Evolutionary conservation across 2,113 vertebrate genomes (phyloP), one percentile per base, ranked within the genome.

Genomic region (Phalacrocorax carbo): DNA sequence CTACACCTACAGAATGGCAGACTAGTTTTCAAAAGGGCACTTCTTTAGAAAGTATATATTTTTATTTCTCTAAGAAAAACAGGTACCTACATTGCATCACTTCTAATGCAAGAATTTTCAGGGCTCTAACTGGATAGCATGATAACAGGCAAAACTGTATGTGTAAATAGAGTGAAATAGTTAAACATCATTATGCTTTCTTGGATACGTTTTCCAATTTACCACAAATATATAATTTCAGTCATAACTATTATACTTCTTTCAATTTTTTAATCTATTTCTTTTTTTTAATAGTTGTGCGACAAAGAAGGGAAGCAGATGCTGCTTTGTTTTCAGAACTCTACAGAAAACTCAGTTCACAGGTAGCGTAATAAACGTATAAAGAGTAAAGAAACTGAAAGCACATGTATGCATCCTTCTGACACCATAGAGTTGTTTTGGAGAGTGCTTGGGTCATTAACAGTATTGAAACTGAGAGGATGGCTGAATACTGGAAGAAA

Each of bases 291-390:
- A 76, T 80, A 99, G 99, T 99, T 98, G 97, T 98, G 68, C 99
- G 99, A 83, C 99, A 99, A 96, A 98, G 99, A 89, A 98, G 99
- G 88, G 99, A 99, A 93, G 98, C 98, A 18, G 99, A 99, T 16
- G 99, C 99, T 26, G 99, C 99, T 32, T 94, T 99, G 73, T 99
- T 99, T 95, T 99, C 99, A 5, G 99, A 99, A 80, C 98, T 99
- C 71, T 99, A 99, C 94, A 97, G 99, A 93, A 99, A 99, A 93
- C 99, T 99, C 5, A 98, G 99, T 95, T 99, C 99, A 4, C 99
- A 99, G 99, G 99, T 99, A 97, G 40, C 84, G 25, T 36, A 48
- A 82, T 49, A 38, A 82, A 26, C 30, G 3, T 49, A 13, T 77
- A 5, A 26, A 72, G 11, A n/a, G 9, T 60, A 72, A 72, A 64